Base-by-base conservation (phyloP, 2,888 invertebrate genomes). In the Tachystola acroxantha region DNA sequence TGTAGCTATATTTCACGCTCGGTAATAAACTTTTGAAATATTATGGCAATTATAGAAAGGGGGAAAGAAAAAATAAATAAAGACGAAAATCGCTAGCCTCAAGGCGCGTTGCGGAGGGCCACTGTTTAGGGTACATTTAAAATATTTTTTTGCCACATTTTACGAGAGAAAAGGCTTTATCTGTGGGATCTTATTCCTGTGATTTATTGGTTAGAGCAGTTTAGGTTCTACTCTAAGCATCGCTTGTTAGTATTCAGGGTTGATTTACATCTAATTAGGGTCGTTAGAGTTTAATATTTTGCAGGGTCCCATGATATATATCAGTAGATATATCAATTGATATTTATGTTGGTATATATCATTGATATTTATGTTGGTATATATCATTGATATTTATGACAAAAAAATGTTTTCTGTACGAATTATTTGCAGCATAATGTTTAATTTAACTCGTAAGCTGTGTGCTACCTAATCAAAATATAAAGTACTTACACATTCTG, bases 231-330 rank as follows among this genome's bases (percentile, higher is more conserved):
- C 47, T 52, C 64, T 65, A 69, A 72, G 56, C 65, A 68, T 61
- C 60, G 59, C 79, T 81, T 74, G 80, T 82, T 84, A 79, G 77
- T 65, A 77, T 80, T 72, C 78, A 67, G 53, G 47, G 50, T 55
- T 68, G 71, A 82, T 84, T 81, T 82, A 71, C 84, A 84, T 84
- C 72, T 77, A 69, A 78, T 82, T 71, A 65, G 58, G 53, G 52
- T 49, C 46, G 67, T 78, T 73, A 68, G 65, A 64, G 62, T 64
- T 64, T 72, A 48, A 47, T 48, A 57, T 54, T 50, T 45, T 42
- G 64, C n/a, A n/a, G n/a, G n/a, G n/a, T n/a, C n/a, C n/a, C n/a
- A n/a, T n/a, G n/a, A n/a, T n/a, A n/a, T n/a, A n/a, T n/a, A n/a
- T n/a, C n/a, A n/a, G n/a, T n/a, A n/a, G n/a, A n/a, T n/a, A n/a